Conservation (phyloP, 2,797 vertebrate species). For the Anniella stebbinsi region DNA sequence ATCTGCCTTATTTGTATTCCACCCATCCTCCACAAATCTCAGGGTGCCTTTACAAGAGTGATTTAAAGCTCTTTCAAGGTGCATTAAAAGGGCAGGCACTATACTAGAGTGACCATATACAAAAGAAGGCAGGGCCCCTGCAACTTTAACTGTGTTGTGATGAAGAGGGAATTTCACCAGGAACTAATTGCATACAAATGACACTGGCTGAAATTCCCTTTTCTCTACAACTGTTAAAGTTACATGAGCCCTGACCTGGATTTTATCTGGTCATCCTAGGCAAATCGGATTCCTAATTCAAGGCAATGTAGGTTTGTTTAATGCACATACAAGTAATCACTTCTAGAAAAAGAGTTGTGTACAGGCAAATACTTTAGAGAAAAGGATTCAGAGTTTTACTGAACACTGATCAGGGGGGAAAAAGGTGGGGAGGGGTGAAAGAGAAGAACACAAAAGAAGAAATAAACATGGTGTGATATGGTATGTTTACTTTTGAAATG, state of each 20-base stretch:
- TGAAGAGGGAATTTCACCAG: too few relatives aligned
- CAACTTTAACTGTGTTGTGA: too few relatives aligned
- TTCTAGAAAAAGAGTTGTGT: not conserved
- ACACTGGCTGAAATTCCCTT: too few relatives aligned
- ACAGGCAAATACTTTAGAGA: conserved; percentile 21
- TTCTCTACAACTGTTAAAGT: too few relatives aligned
- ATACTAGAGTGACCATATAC: too few relatives aligned
- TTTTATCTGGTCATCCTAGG: too few relatives aligned
- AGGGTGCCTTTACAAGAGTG: too few relatives aligned
- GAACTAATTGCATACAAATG: too few relatives aligned
- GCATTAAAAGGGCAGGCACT: too few relatives aligned
- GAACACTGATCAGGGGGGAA: not conserved
- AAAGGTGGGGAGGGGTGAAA: not conserved
- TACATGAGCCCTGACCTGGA: too few relatives aligned
- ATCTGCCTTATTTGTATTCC: not conserved
- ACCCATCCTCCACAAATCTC: not conserved
- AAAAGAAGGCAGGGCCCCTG: too few relatives aligned
- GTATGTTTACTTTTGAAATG: not conserved
- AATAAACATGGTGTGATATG: not conserved
- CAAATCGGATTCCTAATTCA: not conserved
- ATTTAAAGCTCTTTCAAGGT: too few relatives aligned
- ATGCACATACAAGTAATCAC: not conserved
- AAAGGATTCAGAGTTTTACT: not conserved
- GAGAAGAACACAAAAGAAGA: not conserved
- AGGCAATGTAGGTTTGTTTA: not conserved